These are phyloP conservation scores for Rhogogaster chlorosoma DNA, from an alignment of 2,888 invertebrate genomes.

Conservation along the genomic window DNA sequence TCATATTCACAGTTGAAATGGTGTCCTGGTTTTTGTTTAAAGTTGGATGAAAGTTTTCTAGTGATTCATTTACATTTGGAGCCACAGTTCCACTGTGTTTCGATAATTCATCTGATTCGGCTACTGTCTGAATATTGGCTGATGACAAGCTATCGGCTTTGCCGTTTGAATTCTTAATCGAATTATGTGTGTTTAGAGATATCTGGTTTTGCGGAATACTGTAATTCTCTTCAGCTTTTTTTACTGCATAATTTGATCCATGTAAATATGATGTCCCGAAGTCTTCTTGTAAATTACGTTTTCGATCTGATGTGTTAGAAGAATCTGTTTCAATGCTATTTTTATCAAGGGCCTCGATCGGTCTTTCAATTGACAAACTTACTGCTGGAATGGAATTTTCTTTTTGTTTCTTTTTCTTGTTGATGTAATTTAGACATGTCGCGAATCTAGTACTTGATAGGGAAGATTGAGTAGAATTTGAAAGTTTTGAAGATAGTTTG, in stretches of 20 bases:
- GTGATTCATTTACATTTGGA: not conserved
- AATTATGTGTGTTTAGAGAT: not conserved
- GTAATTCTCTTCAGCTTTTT: not conserved
- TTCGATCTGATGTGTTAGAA: not conserved
- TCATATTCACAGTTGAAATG: not conserved
- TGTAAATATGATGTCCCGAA: not conserved
- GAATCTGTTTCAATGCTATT: conserved; percentile 11
- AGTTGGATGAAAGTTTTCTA: not conserved
- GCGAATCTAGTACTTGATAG: conserved; percentile 11
- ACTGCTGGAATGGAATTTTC: not conserved
- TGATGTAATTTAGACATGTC: not conserved
- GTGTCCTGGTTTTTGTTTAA: not conserved
- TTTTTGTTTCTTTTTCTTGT: not conserved
- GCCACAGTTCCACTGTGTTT: not conserved
- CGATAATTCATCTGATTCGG: not conserved
- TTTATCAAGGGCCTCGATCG: not conserved
- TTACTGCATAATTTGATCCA: not conserved
- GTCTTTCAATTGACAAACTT: not conserved
- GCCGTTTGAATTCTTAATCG: not conserved
- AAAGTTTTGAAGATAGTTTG: not conserved
- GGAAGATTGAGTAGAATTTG: not conserved
- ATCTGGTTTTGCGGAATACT: not conserved
- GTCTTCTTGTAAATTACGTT: not conserved
- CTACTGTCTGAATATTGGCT: not conserved
- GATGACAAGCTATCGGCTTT: not conserved